Base-by-base conservation (phyloP, 2,113 vertebrate genomes). In the Phainopepla nitens region DNA sequence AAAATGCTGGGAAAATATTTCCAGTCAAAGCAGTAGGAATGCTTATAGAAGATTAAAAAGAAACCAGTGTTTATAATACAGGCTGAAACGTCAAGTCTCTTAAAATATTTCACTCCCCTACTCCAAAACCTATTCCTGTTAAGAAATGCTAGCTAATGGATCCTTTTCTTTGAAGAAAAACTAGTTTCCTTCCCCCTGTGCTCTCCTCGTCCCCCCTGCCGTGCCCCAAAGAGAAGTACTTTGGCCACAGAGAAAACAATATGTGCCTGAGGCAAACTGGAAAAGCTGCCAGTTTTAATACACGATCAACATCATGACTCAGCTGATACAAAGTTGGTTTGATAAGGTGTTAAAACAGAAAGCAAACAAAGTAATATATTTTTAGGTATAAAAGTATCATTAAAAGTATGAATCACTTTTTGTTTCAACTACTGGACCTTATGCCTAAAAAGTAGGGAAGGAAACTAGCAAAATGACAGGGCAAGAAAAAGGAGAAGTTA, bases 191-290 rank as follows among this genome's bases (percentile, higher is more conserved):
- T 20, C 11, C 10, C 27, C 12, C 6, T 9, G 10, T 2, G 2
- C 0, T 2, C 7, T 8, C 9, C 6, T 5, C 7, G 2, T 17
- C 2, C 21, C 7, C 1, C 24, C 3, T 17, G 12, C 39, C 39
- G 12, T 47, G 27, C 21, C 24, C 50, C 9, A n/a, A 51, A 69
- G 41, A 77, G 45, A 77, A 84, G 31, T 5, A 73, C 8, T 71
- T 45, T 42, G 24, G 58, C 9, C 35, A 60, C 49, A 72, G 0
- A 70, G 20, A 82, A 86, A 68, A 6, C 18, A 58, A 11, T 3
- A 7, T 11, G 4, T 69, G 13, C 25, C 73, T 47, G 14, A 79
- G 24, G 44, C 23, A 86, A 93, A 76, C 13, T 56, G 24, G 23
- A 86, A 80, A 93, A 81, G 20, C 27, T 56, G 33, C 21, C 44